Conservation (phyloP, 2,888 invertebrate genomes). For the Gandaritis pyraliata region DNA sequence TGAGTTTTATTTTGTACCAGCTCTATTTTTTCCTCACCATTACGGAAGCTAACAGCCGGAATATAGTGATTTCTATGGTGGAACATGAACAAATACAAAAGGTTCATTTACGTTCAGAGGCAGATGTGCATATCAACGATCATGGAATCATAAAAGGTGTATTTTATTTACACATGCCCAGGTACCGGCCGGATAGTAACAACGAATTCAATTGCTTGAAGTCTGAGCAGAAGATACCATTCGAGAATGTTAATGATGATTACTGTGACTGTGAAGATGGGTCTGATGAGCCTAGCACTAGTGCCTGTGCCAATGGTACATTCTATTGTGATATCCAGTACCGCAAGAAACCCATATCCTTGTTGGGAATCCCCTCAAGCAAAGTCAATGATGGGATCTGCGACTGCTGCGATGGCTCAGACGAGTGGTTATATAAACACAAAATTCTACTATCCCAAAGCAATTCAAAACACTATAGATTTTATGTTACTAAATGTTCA, state of each 20-base stretch:
- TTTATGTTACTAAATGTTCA: conserved; percentile 64
- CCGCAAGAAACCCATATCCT: conserved; percentile 64
- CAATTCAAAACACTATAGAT: conserved; percentile 57
- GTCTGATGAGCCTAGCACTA: conserved; percentile 93
- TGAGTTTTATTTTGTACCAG: conserved; percentile 73
- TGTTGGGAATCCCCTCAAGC: conserved; percentile 86
- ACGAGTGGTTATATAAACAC: conserved; percentile 86
- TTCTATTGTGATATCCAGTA: conserved; percentile 91
- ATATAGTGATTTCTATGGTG: conserved; percentile 57
- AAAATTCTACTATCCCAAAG: conserved; percentile 65
- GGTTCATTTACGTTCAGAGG: conserved; percentile 63
- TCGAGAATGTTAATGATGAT: conserved; percentile 89
- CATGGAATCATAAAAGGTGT: conserved; percentile 74
- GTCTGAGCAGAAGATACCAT: conserved; percentile 65
- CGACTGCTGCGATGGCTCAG: conserved; percentile 97
- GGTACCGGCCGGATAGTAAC: conserved; percentile 68
- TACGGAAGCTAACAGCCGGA: conserved; percentile 55
- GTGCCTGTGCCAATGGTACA: conserved; percentile 92
- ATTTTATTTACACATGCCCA: conserved; percentile 60
- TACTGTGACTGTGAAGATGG: conserved; percentile 94
- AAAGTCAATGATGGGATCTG: conserved; percentile 97
- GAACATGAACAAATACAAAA: conserved; percentile 57
- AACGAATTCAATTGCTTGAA: conserved; percentile 75
- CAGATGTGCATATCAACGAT: conserved; percentile 70
- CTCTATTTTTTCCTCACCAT: conserved; percentile 74